These are phyloP conservation scores for Aplodontia rufa DNA, from an alignment of 2,113 vertebrate species.

Conservation along the genomic window DNA sequence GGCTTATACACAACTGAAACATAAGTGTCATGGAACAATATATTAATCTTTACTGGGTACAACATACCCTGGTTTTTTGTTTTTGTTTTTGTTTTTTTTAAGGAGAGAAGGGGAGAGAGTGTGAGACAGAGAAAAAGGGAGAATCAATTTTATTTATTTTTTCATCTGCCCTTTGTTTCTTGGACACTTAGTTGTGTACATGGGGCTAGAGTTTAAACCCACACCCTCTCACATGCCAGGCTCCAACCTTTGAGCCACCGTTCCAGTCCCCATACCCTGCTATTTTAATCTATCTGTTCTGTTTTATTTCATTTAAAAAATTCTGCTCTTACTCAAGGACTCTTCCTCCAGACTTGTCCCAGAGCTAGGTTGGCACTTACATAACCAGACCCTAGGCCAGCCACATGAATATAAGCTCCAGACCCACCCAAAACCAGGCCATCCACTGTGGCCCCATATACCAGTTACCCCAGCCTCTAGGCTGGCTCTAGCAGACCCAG, in stretches of 20 bases:
- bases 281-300: background rate
- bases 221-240: too few species aligned
- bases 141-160: too few species aligned
- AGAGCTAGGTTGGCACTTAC: background rate
- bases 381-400: background rate
- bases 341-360: background rate
- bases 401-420: too few species aligned
- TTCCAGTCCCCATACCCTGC: background rate
- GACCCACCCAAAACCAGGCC: background rate
- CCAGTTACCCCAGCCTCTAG: background rate
- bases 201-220: too few species aligned
- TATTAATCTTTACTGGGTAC: constrained; percentile 21
- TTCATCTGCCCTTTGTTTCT: too few species aligned
- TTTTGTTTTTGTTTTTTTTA: too few species aligned
- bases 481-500: background rate
- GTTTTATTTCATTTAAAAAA: constrained; percentile 23
- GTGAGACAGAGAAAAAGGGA: too few species aligned
- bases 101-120: too few species aligned
- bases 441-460: background rate
- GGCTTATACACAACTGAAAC: constrained; percentile 20
- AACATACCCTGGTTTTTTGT: background rate
- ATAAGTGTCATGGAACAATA: constrained; percentile 34
- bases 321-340: background rate
- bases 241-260: too few species aligned
- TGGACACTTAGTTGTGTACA: too few species aligned